Evolutionary conservation across 1,140 invertebrate genomes (phyloP).

Genomic region (Bombus impatiens): DNA sequence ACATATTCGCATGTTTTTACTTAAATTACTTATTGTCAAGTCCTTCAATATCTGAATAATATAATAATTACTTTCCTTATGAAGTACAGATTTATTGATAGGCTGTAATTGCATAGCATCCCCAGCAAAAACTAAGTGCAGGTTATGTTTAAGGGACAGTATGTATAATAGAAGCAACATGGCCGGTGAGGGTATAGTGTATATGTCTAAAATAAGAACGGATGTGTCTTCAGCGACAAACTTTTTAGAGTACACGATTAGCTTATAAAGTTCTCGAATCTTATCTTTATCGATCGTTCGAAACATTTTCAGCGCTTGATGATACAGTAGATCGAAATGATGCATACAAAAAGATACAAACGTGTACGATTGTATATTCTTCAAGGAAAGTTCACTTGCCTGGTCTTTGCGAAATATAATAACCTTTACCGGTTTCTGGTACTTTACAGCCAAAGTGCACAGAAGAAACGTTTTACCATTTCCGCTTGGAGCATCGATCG

Average conservation of each 20-base stretch:
- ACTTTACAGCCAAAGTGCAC: neutral
- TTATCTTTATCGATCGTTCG: rapidly evolving
- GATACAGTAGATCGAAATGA: neutral
- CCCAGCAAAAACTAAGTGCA: constrained; percentile 12
- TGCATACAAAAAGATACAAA: constrained; percentile 2
- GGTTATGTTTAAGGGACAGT: neutral
- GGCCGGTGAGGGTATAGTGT: neutral
- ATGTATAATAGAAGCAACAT: constrained; percentile 23
- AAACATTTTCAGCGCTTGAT: neutral
- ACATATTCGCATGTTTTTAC: neutral
- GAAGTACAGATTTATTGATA: neutral
- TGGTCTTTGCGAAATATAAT: constrained; percentile 5
- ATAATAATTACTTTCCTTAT: neutral
- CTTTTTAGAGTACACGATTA: neutral
- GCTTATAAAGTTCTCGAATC: neutral
- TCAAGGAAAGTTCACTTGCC: neutral
- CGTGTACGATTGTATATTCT: neutral
- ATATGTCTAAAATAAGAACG: constrained; percentile 8
- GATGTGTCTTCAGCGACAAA: rapidly evolving
- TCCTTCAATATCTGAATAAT: neutral
- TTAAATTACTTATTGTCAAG: neutral
- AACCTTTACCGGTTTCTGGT: rapidly evolving
- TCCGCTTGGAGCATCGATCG: constrained; percentile 7
- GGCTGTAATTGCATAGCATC: neutral
- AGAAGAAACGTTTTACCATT: constrained; percentile 23